Evolutionary conservation across 2,113 vertebrate genomes (phyloP).

Genomic region (Leiothrix lutea): DNA sequence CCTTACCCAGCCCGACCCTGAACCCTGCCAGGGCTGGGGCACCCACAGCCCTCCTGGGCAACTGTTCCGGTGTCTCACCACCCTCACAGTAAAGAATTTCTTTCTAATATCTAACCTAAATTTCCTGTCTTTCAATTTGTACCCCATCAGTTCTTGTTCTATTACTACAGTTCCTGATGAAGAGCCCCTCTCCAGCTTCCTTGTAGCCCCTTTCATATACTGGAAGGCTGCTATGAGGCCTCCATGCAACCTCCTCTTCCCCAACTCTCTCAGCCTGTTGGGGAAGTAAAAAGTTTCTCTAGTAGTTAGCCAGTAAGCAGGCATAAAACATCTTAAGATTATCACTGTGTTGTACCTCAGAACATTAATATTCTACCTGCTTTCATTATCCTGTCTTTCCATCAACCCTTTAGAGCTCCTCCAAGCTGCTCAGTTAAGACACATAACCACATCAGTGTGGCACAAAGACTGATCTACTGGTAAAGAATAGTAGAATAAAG

Average conservation of each 20-base stretch:
- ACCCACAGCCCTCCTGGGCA: neutral
- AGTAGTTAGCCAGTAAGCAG: neutral
- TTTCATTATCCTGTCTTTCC: neutral
- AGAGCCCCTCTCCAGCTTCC: neutral
- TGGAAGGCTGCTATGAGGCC: neutral
- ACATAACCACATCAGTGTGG: neutral
- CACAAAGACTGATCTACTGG: neutral
- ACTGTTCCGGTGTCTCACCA: neutral
- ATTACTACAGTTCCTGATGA: neutral
- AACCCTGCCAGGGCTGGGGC: neutral
- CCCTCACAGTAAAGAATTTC: neutral
- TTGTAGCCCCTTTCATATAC: neutral
- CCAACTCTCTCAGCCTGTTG: neutral
- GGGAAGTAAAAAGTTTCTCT: neutral
- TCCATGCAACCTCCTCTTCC: neutral
- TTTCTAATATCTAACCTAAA: neutral
- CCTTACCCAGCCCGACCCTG: neutral
- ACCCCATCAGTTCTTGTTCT: neutral
- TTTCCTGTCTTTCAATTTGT: neutral
- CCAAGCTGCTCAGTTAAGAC: neutral
- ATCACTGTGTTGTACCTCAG: neutral
- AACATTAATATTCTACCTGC: neutral
- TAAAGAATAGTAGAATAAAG: neutral
- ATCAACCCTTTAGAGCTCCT: neutral
- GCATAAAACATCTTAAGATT: neutral